These are phyloP conservation scores for Cosmopolites sordidus DNA, from an alignment of 2,888 invertebrate species.

Conservation along the genomic window DNA sequence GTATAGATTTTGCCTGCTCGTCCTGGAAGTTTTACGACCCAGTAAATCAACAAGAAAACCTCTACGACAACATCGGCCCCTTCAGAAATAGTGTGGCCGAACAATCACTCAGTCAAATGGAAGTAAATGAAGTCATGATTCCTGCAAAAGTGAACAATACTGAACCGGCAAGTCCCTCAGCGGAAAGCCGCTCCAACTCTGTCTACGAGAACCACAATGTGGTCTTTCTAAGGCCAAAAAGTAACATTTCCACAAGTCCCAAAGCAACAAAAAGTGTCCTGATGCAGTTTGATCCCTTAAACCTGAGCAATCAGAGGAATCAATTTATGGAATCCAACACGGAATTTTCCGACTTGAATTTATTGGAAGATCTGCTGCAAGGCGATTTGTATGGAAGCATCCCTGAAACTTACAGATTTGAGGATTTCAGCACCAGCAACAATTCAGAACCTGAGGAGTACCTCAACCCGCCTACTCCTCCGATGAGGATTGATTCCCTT, in stretches of 20 bases:
- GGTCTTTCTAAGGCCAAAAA: slow-evolving; percentile 10
- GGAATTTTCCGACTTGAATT: slow-evolving; percentile 32
- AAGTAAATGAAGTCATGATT: slow-evolving; percentile 29
- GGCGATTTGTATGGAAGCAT: slow-evolving; percentile 65
- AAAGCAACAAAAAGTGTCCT: slow-evolving; percentile 58
- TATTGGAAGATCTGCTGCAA: slow-evolving; percentile 64
- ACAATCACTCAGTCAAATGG: slow-evolving; percentile 30
- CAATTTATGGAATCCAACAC: slow-evolving; percentile 15
- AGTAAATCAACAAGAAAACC: slow-evolving; percentile 20
- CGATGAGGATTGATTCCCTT: slow-evolving; percentile 62
- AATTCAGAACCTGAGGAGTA: slow-evolving; percentile 50
- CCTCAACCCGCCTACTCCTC: slow-evolving; percentile 55
- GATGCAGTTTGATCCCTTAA: slow-evolving; percentile 67
- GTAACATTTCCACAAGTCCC: slow-evolving; percentile 13
- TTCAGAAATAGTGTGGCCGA: too few species aligned
- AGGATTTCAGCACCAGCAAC: slow-evolving; percentile 49
- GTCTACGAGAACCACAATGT: slow-evolving; percentile 50
- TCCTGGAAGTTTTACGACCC: slow-evolving; percentile 55
- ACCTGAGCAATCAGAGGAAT: slow-evolving; percentile 12
- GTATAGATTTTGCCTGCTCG: slow-evolving; percentile 45
- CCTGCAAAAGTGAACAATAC: slow-evolving; percentile 12
- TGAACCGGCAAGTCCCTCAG: slow-evolving; percentile 5
- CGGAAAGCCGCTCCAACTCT: slow-evolving; percentile 40
- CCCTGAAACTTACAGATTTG: slow-evolving; percentile 47
- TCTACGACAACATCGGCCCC: slow-evolving; percentile 30